A percentile compares a stretch with the other conserved stretches of the same genome.
Evolutionary conservation across 2,113 vertebrate species (phyloP).

Genomic region (Nibea albiflora): DNA sequence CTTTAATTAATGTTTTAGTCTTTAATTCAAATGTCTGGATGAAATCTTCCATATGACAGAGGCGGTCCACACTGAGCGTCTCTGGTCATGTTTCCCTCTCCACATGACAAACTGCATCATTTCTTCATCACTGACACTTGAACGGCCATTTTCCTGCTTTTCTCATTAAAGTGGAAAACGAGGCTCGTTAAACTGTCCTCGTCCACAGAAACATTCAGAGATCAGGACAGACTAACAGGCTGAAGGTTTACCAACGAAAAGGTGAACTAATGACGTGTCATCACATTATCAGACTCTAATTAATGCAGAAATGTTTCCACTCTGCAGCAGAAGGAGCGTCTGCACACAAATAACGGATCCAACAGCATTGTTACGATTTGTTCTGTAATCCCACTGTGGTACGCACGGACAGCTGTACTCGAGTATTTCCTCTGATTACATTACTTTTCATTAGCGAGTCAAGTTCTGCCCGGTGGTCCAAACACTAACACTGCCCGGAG

Average conservation of each 20-base stretch:
- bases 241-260: neutral
- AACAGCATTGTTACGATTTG: too few species aligned
- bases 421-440: too few species aligned
- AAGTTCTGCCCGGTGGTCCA: too few species aligned
- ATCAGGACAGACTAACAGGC: neutral
- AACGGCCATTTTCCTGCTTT: neutral
- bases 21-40: too few species aligned
- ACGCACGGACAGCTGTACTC: too few species aligned
- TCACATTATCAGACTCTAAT: neutral
- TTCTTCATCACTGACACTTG: neutral
- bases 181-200: neutral
- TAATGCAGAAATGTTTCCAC: neutral
- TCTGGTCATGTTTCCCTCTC: neutral
- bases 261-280: neutral
- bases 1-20: too few species aligned
- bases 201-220: neutral
- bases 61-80: neutral
- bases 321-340: neutral
- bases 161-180: conserved; percentile 21
- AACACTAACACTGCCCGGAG: too few species aligned
- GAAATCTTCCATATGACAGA: too few species aligned
- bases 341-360: neutral
- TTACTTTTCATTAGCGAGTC: too few species aligned
- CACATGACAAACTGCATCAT: conserved; percentile 10
- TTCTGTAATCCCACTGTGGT: too few species aligned